Evolutionary conservation across 2,888 invertebrate genomes (phyloP).

Genomic region (Epistrophe eligans): DNA sequence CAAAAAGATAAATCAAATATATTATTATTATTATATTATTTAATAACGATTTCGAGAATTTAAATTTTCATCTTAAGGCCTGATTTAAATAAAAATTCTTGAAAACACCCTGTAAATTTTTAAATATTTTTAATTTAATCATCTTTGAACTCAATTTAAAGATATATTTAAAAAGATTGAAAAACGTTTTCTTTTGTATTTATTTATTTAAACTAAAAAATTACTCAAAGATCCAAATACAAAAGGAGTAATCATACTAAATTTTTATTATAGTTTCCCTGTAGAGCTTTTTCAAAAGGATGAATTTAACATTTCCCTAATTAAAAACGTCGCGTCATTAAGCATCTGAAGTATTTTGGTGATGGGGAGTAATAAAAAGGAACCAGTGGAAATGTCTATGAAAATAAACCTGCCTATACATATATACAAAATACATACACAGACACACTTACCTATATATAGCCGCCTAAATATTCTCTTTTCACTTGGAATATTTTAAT

Average conservation of each 20-base stretch:
- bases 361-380: not conserved
- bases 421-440: not conserved
- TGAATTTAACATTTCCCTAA: not conserved
- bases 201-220: too few relatives aligned
- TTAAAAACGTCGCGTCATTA: conserved; percentile 18
- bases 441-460: not conserved
- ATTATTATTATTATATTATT: too few relatives aligned
- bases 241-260: not conserved
- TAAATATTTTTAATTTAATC: too few relatives aligned
- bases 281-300: not conserved
- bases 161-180: too few relatives aligned
- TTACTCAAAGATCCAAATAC: not conserved
- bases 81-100: too few relatives aligned
- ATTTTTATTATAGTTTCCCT: not conserved
- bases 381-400: not conserved
- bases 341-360: not conserved
- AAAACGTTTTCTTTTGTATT: too few relatives aligned
- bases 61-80: too few relatives aligned
- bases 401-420: conserved; percentile 10
- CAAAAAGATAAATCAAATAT: too few relatives aligned
- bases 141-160: too few relatives aligned
- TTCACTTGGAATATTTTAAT: conserved; percentile 36
- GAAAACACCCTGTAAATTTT: too few relatives aligned
- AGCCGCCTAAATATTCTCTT: conserved; percentile 9
- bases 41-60: too few relatives aligned